Base-by-base conservation (phyloP, 2,797 vertebrate species). In the Furcifer pardalis region DNA sequence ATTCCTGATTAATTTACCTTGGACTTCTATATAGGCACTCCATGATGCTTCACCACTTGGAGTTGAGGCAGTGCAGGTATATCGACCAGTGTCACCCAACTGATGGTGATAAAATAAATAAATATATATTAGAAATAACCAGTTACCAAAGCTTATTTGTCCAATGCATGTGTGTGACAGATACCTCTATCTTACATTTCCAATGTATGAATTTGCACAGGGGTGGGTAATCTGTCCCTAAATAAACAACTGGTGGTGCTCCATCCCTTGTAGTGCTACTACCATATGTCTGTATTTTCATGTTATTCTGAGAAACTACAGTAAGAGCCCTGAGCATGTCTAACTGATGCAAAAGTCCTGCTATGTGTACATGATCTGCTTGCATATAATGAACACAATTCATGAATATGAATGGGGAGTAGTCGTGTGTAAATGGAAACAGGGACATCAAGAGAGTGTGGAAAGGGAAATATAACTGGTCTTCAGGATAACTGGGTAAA, bases 1-100 rank as follows among this genome's bases (percentile, higher is more conserved):
- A 25, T 12, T 59, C 30, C n/a, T 59, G 6, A 73, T 52, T 74
- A 68, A 71, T 92, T 96, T 96, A 99, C 98, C 98, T 97, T 99
- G 98, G 79, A 99, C 97, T 91, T 99, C 98, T 84, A 99, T 96
- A 94, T 97, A 97, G 1, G 98, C 97, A 49, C 97, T 99, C 98
- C 98, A 99, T 0, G 98, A 97, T 1, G 98, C 98, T 92, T 99
- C 98, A 2, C 98, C 98, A 1, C 98, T 99, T 79, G 98, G 97
- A 42, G 98, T 98, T 56, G 98, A 99, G 27, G 98, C 98, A 0
- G 97, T 97, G 94, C 98, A 99, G 86, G 98, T 98, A 94, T 99
- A 99, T 73, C 97, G 96, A 83, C 98, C 98, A 0, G 97, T 98
- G 94, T 99, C 98, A 0, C 98, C 97, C 89, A 99, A 96, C 98